Percentiles rank a stretch among this genome's conserved stretches.
Conservation (phyloP, 2,888 invertebrate species). For the Epinotia nisella region DNA sequence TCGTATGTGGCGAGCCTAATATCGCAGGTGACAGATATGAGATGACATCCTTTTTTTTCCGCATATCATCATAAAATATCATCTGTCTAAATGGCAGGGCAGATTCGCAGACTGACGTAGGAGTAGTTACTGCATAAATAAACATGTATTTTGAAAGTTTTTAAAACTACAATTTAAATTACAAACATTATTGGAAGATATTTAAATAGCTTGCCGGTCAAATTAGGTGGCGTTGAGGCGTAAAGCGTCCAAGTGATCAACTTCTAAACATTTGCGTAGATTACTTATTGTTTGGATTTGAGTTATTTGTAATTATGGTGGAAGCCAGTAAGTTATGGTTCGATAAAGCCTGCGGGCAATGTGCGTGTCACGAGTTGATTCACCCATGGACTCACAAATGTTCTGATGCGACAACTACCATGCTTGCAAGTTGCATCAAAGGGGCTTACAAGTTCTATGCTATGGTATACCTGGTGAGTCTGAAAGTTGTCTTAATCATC, state of each 20-base stretch:
- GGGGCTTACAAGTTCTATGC: slow-evolving; percentile 83
- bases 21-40: too few relatives aligned
- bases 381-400: slow-evolving; percentile 81
- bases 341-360: slow-evolving; percentile 69
- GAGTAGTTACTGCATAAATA: not conserved
- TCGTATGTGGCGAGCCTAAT: too few relatives aligned
- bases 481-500: not conserved
- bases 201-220: not conserved
- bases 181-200: not conserved
- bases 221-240: not conserved
- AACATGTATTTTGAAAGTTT: not conserved
- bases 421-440: slow-evolving; percentile 74
- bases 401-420: slow-evolving; percentile 70
- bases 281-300: not conserved
- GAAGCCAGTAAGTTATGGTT: slow-evolving; percentile 82
- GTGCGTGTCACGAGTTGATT: slow-evolving; percentile 72
- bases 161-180: not conserved
- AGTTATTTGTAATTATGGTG: slow-evolving; percentile 63
- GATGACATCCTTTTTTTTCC: too few relatives aligned
- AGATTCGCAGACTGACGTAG: not conserved
- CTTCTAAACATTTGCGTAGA: not conserved
- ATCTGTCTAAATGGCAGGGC: slow-evolving; percentile 3
- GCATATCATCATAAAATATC: too few relatives aligned
- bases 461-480: slow-evolving; percentile 80
- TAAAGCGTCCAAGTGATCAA: slow-evolving; percentile 8